These are phyloP conservation scores for Spheniscus mendiculus DNA, from an alignment of 2,113 vertebrate species.

Conservation along the genomic window DNA sequence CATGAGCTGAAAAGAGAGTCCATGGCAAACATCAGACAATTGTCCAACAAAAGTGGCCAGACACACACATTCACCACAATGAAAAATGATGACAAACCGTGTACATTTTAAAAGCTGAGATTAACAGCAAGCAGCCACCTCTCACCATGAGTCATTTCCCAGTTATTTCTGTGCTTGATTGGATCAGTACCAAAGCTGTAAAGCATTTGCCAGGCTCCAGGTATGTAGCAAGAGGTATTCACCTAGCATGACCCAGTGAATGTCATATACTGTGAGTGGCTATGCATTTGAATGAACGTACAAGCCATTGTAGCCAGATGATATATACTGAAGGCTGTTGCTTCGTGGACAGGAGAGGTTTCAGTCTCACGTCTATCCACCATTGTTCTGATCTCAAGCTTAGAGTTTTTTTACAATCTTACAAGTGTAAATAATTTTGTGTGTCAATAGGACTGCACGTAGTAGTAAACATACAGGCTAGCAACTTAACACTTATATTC, in stretches of 20 bases:
- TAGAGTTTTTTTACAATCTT: not conserved
- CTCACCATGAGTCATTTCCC: slow-evolving; percentile 24
- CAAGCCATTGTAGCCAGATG: not conserved
- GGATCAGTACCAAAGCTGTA: slow-evolving; percentile 15
- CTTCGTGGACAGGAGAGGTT: not conserved
- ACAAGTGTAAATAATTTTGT: not conserved
- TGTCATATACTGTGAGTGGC: rapidly evolving
- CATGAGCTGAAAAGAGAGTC: not conserved
- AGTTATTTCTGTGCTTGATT: slow-evolving; percentile 15
- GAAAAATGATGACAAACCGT: slow-evolving; percentile 32
- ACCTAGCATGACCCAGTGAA: not conserved
- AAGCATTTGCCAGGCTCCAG: not conserved
- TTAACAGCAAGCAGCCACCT: slow-evolving; percentile 19
- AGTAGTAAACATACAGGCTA: not conserved
- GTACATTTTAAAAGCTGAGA: not conserved
- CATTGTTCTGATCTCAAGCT: not conserved
- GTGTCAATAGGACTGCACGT: not conserved
- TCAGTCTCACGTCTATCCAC: not conserved
- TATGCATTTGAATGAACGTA: not conserved
- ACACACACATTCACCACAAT: not conserved
- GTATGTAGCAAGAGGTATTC: not conserved
- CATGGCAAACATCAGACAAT: not conserved
- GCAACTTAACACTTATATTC: not conserved
- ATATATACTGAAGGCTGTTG: not conserved
- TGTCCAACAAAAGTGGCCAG: not conserved